Conservation (phyloP, 1,140 invertebrate species). For the Eriocheir sinensis region DNA sequence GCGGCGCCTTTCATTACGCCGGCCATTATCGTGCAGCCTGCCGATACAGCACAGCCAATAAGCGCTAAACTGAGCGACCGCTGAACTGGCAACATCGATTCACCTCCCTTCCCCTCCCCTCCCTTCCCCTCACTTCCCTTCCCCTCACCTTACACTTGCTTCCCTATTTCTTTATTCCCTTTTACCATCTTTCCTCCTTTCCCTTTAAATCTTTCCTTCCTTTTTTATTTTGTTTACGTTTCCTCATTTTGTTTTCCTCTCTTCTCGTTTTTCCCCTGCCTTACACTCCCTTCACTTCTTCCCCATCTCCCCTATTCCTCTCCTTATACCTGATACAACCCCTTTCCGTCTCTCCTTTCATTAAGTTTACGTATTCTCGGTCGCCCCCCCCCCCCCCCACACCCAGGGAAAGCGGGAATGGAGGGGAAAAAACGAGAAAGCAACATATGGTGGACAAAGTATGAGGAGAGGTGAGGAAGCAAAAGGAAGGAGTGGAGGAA, state of each 20-base stretch:
- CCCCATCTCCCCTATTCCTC: not conserved
- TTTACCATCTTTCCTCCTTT: no score
- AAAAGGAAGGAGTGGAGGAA: not conserved
- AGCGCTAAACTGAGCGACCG: conserved; percentile 61
- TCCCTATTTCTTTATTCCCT: no score
- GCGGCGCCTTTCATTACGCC: conserved; percentile 63
- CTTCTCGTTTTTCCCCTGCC: no score
- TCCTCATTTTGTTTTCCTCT: no score
- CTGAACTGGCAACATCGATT: conserved; percentile 43
- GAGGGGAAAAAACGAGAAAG: no score
- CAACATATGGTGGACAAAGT: not conserved
- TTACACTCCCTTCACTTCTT: no score
- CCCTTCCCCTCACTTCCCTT: no score
- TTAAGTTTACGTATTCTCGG: not conserved
- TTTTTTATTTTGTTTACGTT: no score
- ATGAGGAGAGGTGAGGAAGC: not conserved
- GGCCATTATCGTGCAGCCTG: conserved; percentile 54
- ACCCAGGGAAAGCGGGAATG: not conserved
- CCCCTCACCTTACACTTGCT: no score
- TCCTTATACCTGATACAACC: not conserved
- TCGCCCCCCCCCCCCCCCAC: not conserved
- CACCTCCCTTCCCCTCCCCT: no score
- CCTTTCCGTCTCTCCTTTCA: not conserved
- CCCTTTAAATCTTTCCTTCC: no score
- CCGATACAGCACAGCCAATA: conserved; percentile 61